Evolutionary conservation across 2,797 vertebrate genomes (phyloP).

Genomic region (Danio kyathit): DNA sequence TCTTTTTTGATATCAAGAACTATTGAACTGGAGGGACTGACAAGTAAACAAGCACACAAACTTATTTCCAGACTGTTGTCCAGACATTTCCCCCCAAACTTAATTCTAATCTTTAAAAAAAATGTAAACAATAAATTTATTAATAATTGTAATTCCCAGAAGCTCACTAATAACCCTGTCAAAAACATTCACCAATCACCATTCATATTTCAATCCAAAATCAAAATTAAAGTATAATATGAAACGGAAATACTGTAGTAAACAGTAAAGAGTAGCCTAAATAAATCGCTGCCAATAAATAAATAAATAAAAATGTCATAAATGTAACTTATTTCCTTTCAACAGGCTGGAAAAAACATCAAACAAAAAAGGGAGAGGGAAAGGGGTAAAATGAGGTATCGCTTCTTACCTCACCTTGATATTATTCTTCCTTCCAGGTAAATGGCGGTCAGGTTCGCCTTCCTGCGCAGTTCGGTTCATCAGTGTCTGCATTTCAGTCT

Average conservation of each 20-base stretch:
- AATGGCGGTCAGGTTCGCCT: constrained; percentile 64
- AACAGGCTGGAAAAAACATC: not conserved
- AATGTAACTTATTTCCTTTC: not conserved
- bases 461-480: constrained; percentile 68
- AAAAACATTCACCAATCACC: not conserved
- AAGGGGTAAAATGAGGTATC: too few relatives aligned
- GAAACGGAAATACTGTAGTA: too few relatives aligned
- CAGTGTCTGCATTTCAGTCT: constrained; percentile 61
- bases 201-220: not conserved
- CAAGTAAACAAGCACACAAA: too few relatives aligned
- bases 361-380: too few relatives aligned
- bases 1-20: too few relatives aligned
- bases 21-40: too few relatives aligned
- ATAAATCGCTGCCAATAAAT: not conserved
- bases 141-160: too few relatives aligned
- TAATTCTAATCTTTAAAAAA: too few relatives aligned
- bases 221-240: too few relatives aligned
- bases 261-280: not conserved
- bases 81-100: too few relatives aligned
- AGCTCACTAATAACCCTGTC: not conserved
- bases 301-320: not conserved
- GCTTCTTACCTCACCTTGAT: not conserved
- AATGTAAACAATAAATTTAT: too few relatives aligned
- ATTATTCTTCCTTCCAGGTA: constrained; percentile 68
- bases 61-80: too few relatives aligned